Evolutionary conservation across 1,140 invertebrate genomes (phyloP).

Genomic region (Watersipora subatra): DNA sequence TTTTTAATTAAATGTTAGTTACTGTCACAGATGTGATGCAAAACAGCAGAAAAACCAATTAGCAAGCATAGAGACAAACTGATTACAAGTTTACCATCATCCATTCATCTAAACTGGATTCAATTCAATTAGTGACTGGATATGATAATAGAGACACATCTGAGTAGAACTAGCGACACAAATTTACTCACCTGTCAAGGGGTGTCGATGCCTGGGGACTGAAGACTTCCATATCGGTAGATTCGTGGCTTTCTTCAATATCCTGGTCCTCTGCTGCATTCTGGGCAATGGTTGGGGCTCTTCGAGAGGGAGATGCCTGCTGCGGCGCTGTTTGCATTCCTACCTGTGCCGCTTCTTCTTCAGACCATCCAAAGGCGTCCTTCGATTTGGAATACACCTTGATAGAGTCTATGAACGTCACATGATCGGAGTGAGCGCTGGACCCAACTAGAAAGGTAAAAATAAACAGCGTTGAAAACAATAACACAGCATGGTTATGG

Average conservation of each 20-base stretch:
- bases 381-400: slow-evolving; percentile 89
- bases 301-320: background rate
- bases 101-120: too few relatives aligned
- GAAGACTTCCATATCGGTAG: background rate
- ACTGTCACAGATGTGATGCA: too few relatives aligned
- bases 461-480: too few relatives aligned
- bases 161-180: too few relatives aligned
- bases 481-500: too few relatives aligned
- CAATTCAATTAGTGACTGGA: too few relatives aligned
- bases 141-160: too few relatives aligned
- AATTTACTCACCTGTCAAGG: slow-evolving; percentile 31
- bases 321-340: background rate
- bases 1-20: too few relatives aligned
- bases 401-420: slow-evolving; percentile 83
- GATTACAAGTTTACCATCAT: too few relatives aligned
- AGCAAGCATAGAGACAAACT: too few relatives aligned
- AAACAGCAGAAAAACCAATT: too few relatives aligned
- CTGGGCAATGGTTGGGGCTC: background rate
- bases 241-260: background rate
- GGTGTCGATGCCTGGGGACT: slow-evolving; percentile 33
- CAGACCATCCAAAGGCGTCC: slow-evolving; percentile 90
- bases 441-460: slow-evolving; percentile 52
- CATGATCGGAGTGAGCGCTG: slow-evolving; percentile 66
- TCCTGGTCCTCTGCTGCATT: background rate
- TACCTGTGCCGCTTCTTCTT: slow-evolving; percentile 49